A percentile compares a stretch with the other conserved stretches of the same genome.
phyloP scores from a whole-genome alignment of 2,797 vertebrate species.

The Pampus argenteus region DNA sequence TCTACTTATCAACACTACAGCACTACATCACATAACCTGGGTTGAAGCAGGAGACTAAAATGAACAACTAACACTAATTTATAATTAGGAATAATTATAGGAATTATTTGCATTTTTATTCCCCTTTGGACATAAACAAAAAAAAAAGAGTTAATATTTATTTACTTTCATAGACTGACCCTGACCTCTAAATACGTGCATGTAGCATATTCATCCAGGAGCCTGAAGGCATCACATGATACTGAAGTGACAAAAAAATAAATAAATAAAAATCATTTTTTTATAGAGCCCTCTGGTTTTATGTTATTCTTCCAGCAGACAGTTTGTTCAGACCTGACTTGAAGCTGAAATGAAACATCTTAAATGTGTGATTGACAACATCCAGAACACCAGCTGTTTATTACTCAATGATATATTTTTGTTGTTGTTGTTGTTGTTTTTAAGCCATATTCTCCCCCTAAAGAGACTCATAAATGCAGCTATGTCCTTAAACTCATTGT shows the following conservation, averaged over 20 bases:
- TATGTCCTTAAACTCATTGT: slow-evolving; percentile 64
- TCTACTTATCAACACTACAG: neutral
- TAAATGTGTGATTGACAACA: slow-evolving; percentile 7
- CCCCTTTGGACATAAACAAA: neutral
- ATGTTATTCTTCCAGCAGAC: neutral
- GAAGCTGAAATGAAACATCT: slow-evolving; percentile 7
- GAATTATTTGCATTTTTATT: neutral
- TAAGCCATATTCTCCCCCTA: slow-evolving; percentile 15
- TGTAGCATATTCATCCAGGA: neutral
- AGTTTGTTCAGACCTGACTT: slow-evolving; percentile 2
- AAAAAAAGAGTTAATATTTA: neutral
- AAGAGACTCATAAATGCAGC: slow-evolving; percentile 42
- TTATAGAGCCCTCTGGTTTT: too few relatives aligned
- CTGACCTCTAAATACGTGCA: neutral
- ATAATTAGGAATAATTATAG: neutral
- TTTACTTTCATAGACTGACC: neutral
- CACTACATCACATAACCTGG: too few relatives aligned
- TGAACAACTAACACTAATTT: neutral
- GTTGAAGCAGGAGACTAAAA: neutral
- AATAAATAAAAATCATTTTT: neutral
- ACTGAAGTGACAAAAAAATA: neutral
- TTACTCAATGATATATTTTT: slow-evolving; percentile 11
- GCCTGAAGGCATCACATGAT: neutral
- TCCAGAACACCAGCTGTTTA: neutral
- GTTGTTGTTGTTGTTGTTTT: neutral